These are phyloP conservation scores for Lasioglossum oenotherae DNA, from an alignment of 2,888 invertebrate genomes.

Conservation along the genomic window DNA sequence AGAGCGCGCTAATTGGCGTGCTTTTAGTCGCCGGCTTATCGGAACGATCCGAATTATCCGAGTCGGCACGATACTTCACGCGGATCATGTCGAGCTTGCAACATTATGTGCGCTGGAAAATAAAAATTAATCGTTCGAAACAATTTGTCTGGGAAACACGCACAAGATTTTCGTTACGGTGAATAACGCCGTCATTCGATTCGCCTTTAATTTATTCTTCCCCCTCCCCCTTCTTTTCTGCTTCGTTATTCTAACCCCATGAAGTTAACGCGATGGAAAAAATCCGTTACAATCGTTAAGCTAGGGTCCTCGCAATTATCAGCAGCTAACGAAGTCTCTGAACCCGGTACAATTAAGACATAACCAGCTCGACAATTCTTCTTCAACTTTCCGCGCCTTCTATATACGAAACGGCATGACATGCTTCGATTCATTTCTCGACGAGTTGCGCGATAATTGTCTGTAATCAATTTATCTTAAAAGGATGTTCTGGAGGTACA, in stretches of 20 bases:
- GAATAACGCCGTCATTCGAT: slow-evolving; percentile 13
- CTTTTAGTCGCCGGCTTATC: slow-evolving; percentile 29
- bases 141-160: neutral
- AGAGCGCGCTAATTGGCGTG: slow-evolving; percentile 37
- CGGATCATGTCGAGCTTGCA: neutral
- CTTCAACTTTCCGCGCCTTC: slow-evolving; percentile 22
- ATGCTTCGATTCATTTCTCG: slow-evolving; percentile 29
- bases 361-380: slow-evolving; percentile 36
- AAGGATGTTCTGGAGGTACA: too few species aligned
- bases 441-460: slow-evolving; percentile 20
- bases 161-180: neutral
- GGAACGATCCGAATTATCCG: slow-evolving; percentile 12
- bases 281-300: slow-evolving; percentile 45
- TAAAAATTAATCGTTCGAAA: slow-evolving; percentile 1
- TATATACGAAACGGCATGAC: slow-evolving; percentile 27
- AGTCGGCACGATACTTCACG: neutral
- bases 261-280: slow-evolving; percentile 55
- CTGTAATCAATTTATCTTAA: slow-evolving; percentile 28
- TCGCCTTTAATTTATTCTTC: slow-evolving; percentile 55
- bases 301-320: slow-evolving; percentile 57
- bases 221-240: slow-evolving; percentile 25
- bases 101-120: neutral
- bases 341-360: slow-evolving; percentile 62
- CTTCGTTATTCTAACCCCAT: slow-evolving; percentile 52
- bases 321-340: slow-evolving; percentile 58